Base-by-base conservation (phyloP, 92 coral and sea anemone genomes). In the Anthopleura xanthogrammica region DNA sequence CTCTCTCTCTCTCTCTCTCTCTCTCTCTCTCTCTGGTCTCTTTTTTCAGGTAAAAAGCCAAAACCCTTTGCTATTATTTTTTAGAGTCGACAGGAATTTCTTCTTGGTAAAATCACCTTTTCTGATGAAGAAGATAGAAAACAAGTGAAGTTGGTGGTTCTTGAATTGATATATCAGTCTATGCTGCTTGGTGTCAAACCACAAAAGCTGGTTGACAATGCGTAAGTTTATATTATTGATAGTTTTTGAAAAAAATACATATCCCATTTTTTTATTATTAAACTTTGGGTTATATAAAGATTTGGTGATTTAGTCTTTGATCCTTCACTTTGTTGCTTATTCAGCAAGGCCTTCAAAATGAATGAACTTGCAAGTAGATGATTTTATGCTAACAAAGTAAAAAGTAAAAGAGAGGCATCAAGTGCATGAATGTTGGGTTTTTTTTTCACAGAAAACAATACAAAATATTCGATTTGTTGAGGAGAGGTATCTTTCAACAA, bases 401-500 rank as follows among this genome's bases (percentile, higher is more conserved):
- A 46, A 5, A 46, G 6, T 46, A 46, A 46, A 4, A 46, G 4
- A 46, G 50, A 46, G 9, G 5, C 7, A 46, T 46, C 9, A 9
- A 46, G 23, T 62, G 2, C 29, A 20, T 62, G 36, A 8, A 4
- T 62, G 11, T 20, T 20, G 70, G 4, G 16, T 62, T 54, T 36
- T 65, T 65, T 39, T 85, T 54, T 40, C 41, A 5, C 68, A 90
- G 96, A 81, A 79, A 41, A 50, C 78, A 70, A n/a, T 81, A 76
- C 78, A 80, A 79, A 9, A 82, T 90, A 23, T 56, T 58, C 24
- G 29, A 58, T 22, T 77, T 93, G 41, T 70, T 88, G 41, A 80
- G 80, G 22, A 82, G 91, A 57, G 94, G 91, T 36, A 29, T 91
- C 36, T 90, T 91, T 73, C n/a, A 57, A 39, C 80, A 39, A 2